Base-by-base conservation (phyloP, 1,140 invertebrate species). In the Lepidurus arcticus region DNA sequence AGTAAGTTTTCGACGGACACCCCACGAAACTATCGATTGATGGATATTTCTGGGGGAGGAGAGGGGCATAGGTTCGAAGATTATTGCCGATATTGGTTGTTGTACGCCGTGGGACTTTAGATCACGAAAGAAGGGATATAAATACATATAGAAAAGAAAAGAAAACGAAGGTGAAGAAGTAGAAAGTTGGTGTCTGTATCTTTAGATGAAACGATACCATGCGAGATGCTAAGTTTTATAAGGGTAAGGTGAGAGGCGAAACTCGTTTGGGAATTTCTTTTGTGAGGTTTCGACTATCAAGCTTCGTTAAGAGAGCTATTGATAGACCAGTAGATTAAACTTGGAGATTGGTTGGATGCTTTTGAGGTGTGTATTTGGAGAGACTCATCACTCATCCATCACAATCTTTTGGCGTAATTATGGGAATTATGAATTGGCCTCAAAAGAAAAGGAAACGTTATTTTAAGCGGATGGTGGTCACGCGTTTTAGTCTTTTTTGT, bases 161-260 rank as follows among this genome's bases (percentile, higher is more conserved):
- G 53, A 1, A 16, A 65, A 16, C 16, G 53, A 47, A 47, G 6
- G 45, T 0, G 53, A 65, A 21, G 6, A 21, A 65, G 53, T 7
- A 65, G 53, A 65, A 65, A 65, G 53, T 65, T 65, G 8, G 53
- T 34, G 34, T 65, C 53, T 13, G 53, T 65, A 7, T 65, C 53
- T 21, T 65, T n/a, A 65, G 53, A 65, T 65, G 53, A 65, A 65
- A 8, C 21, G 34, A 34, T 65, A 65, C 16, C 7, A 65, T 10
- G 53, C 13, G 13, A 65, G 53, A 65, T 65, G 53, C 53, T 65
- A 13, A 21, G 9, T 65, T 65, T 65, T 65, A 65, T 65, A 65
- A 65, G 53, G 53, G 53, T 65, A 65, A 65, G 53, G 53, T 65
- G 53, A 65, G 53, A 65, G 53, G 53, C 21, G 53, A 16, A 65